phyloP scores from a whole-genome alignment of 2,113 vertebrate genomes.

The Nycticebus coucang region DNA sequence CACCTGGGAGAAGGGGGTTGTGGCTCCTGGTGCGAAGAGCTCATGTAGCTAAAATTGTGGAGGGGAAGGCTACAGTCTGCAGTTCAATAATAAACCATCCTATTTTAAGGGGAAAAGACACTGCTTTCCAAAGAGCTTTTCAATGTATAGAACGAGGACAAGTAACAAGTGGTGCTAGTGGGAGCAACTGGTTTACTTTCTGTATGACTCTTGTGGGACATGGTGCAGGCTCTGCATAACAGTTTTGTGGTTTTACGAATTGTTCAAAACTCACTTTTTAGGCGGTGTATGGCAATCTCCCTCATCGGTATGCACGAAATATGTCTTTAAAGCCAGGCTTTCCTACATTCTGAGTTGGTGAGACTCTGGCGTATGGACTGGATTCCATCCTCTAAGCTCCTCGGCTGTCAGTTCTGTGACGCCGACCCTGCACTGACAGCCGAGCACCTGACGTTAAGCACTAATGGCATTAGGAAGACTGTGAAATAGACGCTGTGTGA shows the following conservation, averaged over 20 bases:
- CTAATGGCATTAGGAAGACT: neutral
- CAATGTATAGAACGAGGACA: neutral
- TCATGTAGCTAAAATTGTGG: neutral
- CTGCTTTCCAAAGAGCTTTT: neutral
- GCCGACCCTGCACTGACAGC: neutral
- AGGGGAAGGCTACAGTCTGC: neutral
- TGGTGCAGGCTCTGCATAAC: neutral
- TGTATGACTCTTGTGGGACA: accelerated
- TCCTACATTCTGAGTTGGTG: accelerated
- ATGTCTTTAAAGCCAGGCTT: neutral
- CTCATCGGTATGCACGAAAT: neutral
- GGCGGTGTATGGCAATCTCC: accelerated
- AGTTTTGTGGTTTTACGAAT: neutral
- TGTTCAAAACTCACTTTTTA: neutral
- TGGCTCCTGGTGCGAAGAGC: neutral
- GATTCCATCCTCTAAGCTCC: neutral
- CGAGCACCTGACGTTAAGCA: neutral
- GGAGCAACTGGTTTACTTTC: neutral
- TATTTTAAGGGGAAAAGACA: neutral
- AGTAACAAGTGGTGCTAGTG: neutral
- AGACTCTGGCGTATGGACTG: neutral
- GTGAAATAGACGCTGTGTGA: neutral
- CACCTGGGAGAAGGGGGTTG: conserved; percentile 76
- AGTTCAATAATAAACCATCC: neutral
- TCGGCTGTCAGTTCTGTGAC: neutral